These are phyloP conservation scores for Anoplolepis gracilipes DNA, from an alignment of 1,140 invertebrate species.

Conservation along the genomic window DNA sequence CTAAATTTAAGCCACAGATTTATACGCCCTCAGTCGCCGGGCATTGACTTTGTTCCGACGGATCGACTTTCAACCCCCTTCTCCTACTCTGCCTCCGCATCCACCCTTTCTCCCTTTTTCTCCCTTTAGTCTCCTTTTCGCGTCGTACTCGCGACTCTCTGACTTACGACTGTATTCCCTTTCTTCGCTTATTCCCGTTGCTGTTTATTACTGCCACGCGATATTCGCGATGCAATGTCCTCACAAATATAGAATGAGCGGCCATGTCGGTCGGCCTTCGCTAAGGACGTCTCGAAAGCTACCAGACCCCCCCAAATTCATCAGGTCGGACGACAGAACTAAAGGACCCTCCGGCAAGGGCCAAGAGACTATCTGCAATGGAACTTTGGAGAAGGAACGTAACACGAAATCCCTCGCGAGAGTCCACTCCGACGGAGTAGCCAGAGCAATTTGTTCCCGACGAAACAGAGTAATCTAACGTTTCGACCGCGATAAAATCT, in stretches of 20 bases:
- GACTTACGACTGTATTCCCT: constrained; percentile 52
- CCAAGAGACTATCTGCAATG: constrained; percentile 27
- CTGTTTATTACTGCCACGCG: constrained; percentile 53
- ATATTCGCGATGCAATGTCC: constrained; percentile 51
- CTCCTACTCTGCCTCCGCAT: constrained; percentile 18
- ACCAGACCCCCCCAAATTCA: constrained; percentile 28
- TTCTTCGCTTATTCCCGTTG: constrained; percentile 41
- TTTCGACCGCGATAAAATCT: constrained; percentile 54
- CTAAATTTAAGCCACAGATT: constrained; percentile 78
- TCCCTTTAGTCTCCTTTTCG: constrained; percentile 1
- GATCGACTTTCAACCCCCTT: constrained; percentile 66
- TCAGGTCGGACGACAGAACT: constrained; percentile 7
- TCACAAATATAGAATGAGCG: constrained; percentile 56
- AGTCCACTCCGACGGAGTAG: constrained; percentile 36
- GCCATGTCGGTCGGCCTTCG: constrained; percentile 29
- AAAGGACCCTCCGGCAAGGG: constrained; percentile 33
- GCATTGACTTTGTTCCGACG: constrained; percentile 74
- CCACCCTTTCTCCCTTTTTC: constrained; percentile 6
- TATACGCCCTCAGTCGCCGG: constrained; percentile 76
- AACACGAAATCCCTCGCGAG: constrained; percentile 38
- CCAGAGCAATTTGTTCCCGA: constrained; percentile 45
- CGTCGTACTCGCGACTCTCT: constrained; percentile 35
- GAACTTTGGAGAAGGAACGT: constrained; percentile 40
- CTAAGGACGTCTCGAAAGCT: constrained; percentile 49
- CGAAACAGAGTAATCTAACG: constrained; percentile 55